Evolutionary conservation across 2,797 vertebrate genomes (phyloP).

Genomic region (Mormyrops boulengeri): DNA sequence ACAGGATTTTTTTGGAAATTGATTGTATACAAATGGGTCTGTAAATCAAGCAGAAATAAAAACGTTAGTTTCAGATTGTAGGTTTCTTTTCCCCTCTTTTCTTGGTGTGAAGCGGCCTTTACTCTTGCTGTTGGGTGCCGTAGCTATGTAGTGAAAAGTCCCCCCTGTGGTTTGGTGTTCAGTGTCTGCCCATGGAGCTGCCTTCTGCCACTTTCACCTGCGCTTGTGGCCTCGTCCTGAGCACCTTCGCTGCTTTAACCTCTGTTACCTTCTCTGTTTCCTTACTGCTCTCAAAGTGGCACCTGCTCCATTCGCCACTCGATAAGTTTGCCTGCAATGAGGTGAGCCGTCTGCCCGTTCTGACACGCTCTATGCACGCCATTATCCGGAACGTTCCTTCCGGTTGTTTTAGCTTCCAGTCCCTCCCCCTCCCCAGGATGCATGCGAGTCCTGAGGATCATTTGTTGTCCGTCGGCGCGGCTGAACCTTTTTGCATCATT

Average conservation of each 20-base stretch:
- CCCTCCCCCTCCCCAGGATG: neutral
- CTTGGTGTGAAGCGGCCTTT: neutral
- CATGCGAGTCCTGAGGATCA: neutral
- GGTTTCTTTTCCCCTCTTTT: neutral
- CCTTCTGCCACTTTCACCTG: neutral
- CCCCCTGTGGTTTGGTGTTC: neutral
- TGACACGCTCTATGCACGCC: neutral
- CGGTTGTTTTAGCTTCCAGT: neutral
- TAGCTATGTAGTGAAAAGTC: neutral
- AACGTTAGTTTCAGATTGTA: neutral
- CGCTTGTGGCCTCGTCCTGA: constrained; percentile 15
- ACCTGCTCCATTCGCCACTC: constrained; percentile 55
- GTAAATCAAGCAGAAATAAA: neutral
- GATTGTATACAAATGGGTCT: neutral
- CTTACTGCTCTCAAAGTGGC: constrained; percentile 40
- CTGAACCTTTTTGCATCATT: neutral
- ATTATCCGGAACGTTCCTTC: neutral
- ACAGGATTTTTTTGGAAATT: neutral
- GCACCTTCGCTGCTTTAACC: constrained; percentile 24
- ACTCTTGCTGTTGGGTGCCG: neutral
- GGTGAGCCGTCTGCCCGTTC: constrained; percentile 49
- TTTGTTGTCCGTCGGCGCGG: neutral
- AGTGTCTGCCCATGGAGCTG: neutral
- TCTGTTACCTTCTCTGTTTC: constrained; percentile 25
- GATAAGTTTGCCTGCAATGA: constrained; percentile 71